Evolutionary conservation across 2,797 vertebrate species (phyloP).

Genomic region (Anas bernieri): DNA sequence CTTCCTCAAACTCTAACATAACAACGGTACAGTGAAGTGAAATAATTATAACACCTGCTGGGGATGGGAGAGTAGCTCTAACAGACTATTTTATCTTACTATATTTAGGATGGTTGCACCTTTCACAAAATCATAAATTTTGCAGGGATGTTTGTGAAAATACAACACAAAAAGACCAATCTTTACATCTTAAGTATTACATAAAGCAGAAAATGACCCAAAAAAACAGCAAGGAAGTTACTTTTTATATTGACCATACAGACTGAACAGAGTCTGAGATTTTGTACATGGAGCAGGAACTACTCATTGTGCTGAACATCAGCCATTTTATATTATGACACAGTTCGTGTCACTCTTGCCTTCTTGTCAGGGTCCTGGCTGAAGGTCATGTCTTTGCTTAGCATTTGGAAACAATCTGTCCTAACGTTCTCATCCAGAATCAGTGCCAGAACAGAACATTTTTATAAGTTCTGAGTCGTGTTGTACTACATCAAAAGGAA

Average conservation of each 20-base stretch:
- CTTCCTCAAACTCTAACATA: not conserved
- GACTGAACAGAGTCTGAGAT: not conserved
- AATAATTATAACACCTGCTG: constrained; percentile 35
- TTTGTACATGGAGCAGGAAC: not conserved
- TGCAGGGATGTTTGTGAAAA: not conserved
- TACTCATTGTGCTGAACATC: not conserved
- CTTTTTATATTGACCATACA: constrained; percentile 8
- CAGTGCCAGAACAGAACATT: not conserved
- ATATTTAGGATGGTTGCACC: not conserved
- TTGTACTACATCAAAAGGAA: not conserved
- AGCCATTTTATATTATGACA: not conserved
- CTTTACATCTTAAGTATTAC: not conserved
- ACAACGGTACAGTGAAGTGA: not conserved
- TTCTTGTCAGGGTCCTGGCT: not conserved
- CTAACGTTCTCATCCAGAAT: not conserved
- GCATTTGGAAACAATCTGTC: not conserved
- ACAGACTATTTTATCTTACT: constrained; percentile 7
- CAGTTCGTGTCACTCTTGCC: not conserved
- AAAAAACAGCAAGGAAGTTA: not conserved
- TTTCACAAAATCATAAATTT: constrained; percentile 16
- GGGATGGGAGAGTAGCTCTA: not conserved
- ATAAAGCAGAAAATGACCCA: not conserved
- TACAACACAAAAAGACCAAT: not conserved
- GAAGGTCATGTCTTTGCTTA: not conserved
- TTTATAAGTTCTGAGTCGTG: not conserved